These are phyloP conservation scores for Brenthis hecate DNA, from an alignment of 2,888 invertebrate species.

Conservation along the genomic window DNA sequence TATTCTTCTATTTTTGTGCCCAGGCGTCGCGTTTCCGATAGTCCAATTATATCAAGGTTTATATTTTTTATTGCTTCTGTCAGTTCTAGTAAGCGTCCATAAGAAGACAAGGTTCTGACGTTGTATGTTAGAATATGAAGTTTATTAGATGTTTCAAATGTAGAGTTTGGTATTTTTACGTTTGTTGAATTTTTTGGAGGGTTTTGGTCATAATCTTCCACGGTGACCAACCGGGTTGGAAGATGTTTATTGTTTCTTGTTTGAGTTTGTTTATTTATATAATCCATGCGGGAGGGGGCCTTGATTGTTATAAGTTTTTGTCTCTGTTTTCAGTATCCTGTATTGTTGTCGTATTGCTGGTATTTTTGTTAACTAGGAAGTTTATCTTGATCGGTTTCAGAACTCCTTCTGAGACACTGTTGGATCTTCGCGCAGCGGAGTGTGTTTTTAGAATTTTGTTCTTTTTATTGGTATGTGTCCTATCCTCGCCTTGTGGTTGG, in stretches of 20 bases:
- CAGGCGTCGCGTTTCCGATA: slow-evolving; percentile 10
- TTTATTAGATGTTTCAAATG: background rate
- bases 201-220: background rate
- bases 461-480: no score
- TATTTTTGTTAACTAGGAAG: no score
- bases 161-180: background rate
- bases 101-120: slow-evolving; percentile 2
- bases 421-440: no score
- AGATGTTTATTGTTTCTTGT: background rate
- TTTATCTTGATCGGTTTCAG: no score
- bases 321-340: no score
- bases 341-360: no score
- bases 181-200: background rate
- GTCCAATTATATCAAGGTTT: slow-evolving; percentile 6
- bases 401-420: no score
- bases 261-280: background rate
- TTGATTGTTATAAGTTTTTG: background rate
- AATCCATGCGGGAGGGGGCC: background rate
- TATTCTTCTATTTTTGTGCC: slow-evolving; percentile 27
- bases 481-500: background rate
- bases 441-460: no score
- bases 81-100: background rate
- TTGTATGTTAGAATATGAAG: slow-evolving; percentile 19
- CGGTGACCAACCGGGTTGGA: background rate
- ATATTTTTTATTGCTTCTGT: background rate